Evolutionary conservation across 2,888 invertebrate genomes (phyloP), one percentile per base, ranked within the genome.

Genomic region (Leucoptera coffeella): DNA sequence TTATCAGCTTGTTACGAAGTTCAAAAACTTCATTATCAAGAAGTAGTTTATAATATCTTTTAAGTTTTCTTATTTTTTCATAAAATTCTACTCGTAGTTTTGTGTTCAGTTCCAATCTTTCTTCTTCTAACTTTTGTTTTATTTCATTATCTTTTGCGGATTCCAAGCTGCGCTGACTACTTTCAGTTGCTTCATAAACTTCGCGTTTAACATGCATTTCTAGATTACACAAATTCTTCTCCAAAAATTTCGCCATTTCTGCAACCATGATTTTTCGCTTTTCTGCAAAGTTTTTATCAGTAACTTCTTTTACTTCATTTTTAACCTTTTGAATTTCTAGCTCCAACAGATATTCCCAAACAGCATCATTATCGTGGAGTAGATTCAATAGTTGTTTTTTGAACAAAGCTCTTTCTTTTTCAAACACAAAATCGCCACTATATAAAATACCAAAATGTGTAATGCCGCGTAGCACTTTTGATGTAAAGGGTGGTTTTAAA

Each of bases 401-500:
- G 39, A 61, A 61, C 15, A 35, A 39, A 2, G 30, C 38, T 13
- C 46, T 41, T 35, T 65, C 59, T 22, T 32, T 40, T 33, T 45
- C 38, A 15, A 64, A 36, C 6, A 62, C 38, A 26, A 35, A 36
- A 36, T 61, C 43, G 2, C 65, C 69, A 27, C 67, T 67, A 9
- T 38, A 36, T 22, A 65, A 41, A 31, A 69, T 61, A 20, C 69
- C 67, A 43, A 56, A 43, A 33, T 69, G 67, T 17, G 67, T 52
- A 33, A 40, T 50, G 3, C 58, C 62, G 42, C 62, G 50, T 10
- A 52, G 55, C 29, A 62, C 57, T 49, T 60, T 67, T 1, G 67
- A 64, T 10, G 69, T 69, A 33, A 67, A 62, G 0, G 69, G 69
- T 19, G 65, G 60, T 14, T 43, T 42, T 6, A 69, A 38, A 25